Conservation (phyloP, 2,888 invertebrate species). For the Aspidiotus destructor region DNA sequence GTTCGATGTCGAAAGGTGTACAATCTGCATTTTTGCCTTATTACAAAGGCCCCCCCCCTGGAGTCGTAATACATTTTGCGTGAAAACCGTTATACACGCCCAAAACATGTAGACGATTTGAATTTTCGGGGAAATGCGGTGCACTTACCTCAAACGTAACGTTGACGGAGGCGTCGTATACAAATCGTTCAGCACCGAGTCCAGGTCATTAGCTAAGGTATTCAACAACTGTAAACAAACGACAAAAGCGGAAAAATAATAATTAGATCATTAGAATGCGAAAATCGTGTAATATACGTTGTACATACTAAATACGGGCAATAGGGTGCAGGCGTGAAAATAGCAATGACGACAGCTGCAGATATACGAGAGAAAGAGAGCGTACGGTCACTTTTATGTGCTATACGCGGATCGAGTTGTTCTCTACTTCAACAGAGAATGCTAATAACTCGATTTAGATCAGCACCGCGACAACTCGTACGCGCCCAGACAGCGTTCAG, state of each 20-base stretch:
- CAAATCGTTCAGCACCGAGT: conserved; percentile 74
- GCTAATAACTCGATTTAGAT: conserved; percentile 3
- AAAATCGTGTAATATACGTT: neutral
- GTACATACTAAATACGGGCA: conserved; percentile 20
- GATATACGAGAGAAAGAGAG: neutral
- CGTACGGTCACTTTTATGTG: neutral
- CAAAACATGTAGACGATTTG: neutral
- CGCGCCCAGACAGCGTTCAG: no score
- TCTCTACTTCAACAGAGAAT: neutral
- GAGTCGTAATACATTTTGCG: neutral
- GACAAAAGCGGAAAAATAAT: conserved; percentile 11
- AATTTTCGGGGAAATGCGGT: neutral
- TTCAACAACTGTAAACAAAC: conserved; percentile 59
- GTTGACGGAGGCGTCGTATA: conserved; percentile 54
- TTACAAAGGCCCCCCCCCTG: neutral
- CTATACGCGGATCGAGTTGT: no score
- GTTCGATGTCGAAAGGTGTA: conserved; percentile 18
- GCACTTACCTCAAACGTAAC: conserved; percentile 32
- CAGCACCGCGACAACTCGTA: neutral
- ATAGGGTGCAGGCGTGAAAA: conserved; percentile 29
- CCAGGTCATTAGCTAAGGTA: conserved; percentile 71
- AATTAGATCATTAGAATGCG: conserved; percentile 29
- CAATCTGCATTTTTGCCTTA: conserved; percentile 23
- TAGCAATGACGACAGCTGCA: conserved; percentile 19
- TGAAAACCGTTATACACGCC: neutral